Evolutionary conservation across 2,888 invertebrate genomes (phyloP).

Genomic region (Synergus gifuensis): DNA sequence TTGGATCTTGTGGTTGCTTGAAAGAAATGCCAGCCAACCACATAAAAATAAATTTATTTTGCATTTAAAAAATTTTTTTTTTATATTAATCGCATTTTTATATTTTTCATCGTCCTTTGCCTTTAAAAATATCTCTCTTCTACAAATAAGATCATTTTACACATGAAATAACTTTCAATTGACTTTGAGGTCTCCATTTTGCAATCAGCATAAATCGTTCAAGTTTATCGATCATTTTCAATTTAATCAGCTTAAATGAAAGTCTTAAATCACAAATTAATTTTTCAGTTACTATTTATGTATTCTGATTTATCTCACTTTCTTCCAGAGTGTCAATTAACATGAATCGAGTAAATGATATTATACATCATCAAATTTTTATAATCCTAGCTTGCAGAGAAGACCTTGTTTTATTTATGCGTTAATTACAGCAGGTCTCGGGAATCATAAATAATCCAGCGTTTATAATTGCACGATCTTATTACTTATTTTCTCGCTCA

Average conservation of each 20-base stretch:
- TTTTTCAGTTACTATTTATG: neutral
- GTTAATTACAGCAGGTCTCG: neutral
- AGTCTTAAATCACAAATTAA: neutral
- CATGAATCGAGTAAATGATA: neutral
- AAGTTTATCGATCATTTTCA: neutral
- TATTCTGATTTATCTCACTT: neutral
- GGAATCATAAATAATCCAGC: constrained; percentile 32
- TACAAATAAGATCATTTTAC: neutral
- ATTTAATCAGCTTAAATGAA: constrained; percentile 12
- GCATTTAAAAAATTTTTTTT: neutral
- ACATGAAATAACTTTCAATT: neutral
- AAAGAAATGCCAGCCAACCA: neutral
- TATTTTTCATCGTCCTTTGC: neutral
- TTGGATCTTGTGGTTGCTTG: constrained; percentile 8
- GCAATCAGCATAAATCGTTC: neutral
- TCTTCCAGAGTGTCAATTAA: neutral
- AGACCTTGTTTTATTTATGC: constrained; percentile 2
- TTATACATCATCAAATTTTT: constrained; percentile 12
- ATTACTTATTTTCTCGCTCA: constrained; percentile 34
- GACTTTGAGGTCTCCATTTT: neutral
- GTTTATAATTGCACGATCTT: constrained; percentile 30
- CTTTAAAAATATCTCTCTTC: neutral
- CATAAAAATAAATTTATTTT: constrained; percentile 31
- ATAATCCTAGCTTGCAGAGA: neutral
- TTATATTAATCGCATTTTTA: neutral